phyloP scores from a whole-genome alignment of 2,888 invertebrate species.

The Cheilosia vernalis region DNA sequence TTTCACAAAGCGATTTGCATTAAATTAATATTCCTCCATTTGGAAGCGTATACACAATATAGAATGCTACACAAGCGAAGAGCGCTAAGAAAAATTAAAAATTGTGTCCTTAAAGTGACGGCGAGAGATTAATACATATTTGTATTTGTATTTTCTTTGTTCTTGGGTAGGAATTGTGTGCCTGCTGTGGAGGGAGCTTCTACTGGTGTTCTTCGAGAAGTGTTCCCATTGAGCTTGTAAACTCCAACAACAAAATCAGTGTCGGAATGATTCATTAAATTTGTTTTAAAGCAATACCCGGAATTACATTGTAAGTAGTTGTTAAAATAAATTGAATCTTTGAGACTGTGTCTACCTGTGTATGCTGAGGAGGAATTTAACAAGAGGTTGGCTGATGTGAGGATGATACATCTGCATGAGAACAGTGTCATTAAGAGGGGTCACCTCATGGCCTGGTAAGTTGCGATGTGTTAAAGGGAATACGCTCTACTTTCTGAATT shows the following conservation, averaged over 20 bases:
- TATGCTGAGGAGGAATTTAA: no score
- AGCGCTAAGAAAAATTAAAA: conserved; percentile 39
- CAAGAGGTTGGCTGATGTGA: no score
- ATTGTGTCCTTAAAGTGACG: conserved; percentile 65
- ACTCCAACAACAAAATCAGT: conserved; percentile 27
- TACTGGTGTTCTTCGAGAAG: background rate
- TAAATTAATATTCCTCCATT: conserved; percentile 72
- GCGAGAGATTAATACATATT: conserved; percentile 61
- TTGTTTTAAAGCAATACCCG: background rate
- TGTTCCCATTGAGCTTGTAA: conserved; percentile 22
- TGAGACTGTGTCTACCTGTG: no score
- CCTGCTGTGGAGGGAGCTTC: background rate
- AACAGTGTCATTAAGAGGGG: no score
- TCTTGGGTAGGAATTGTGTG: background rate
- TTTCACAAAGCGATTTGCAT: conserved; percentile 73
- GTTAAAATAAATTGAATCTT: no score
- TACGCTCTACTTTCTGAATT: no score
- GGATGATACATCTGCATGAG: no score
- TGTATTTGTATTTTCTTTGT: conserved; percentile 22
- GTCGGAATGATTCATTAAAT: conserved; percentile 30
- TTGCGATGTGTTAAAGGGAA: no score
- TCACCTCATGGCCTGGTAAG: no score
- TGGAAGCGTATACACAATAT: conserved; percentile 32
- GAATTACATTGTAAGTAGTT: no score
- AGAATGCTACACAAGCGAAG: conserved; percentile 28